A percentile compares a stretch with the other conserved stretches of the same genome.
phyloP scores from a whole-genome alignment of 1,140 invertebrate genomes.

The Asobara japonica region DNA sequence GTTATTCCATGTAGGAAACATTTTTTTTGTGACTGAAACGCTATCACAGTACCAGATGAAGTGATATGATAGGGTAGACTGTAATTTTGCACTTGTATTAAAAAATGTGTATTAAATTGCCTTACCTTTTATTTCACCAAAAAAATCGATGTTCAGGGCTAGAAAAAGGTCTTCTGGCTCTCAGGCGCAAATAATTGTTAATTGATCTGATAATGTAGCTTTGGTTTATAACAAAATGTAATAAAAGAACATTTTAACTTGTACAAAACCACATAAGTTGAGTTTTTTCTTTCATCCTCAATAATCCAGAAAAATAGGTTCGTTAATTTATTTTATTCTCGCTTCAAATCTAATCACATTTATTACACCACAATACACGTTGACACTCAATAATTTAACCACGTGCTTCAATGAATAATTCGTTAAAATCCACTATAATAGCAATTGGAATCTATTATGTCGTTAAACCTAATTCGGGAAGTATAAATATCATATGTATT shows the following conservation, averaged over 20 bases:
- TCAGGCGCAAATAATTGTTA: constrained; percentile 60
- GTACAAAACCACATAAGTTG: constrained; percentile 37
- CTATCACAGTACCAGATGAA: no score
- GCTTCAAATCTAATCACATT: constrained; percentile 63
- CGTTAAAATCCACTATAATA: constrained; percentile 49
- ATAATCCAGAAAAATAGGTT: neutral
- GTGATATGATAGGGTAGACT: neutral
- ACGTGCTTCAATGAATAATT: constrained; percentile 43
- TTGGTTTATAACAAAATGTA: constrained; percentile 59
- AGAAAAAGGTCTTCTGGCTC: constrained; percentile 50
- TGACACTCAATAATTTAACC: constrained; percentile 65
- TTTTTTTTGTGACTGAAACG: no score
- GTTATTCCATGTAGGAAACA: no score
- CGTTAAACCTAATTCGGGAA: constrained; percentile 40
- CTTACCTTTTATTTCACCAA: constrained; percentile 17
- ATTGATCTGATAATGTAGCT: constrained; percentile 54
- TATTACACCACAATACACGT: constrained; percentile 66
- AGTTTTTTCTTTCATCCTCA: neutral
- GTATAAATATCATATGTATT: constrained; percentile 62
- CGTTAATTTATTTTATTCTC: constrained; percentile 1
- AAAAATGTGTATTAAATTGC: neutral
- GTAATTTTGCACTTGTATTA: neutral
- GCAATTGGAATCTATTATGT: constrained; percentile 46
- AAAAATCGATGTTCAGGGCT: constrained; percentile 6
- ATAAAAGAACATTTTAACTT: constrained; percentile 54